A percentile compares a stretch with the other conserved stretches of the same genome.
Conservation (phyloP, 1,140 invertebrate genomes). For the Phocides pigmalion region DNA sequence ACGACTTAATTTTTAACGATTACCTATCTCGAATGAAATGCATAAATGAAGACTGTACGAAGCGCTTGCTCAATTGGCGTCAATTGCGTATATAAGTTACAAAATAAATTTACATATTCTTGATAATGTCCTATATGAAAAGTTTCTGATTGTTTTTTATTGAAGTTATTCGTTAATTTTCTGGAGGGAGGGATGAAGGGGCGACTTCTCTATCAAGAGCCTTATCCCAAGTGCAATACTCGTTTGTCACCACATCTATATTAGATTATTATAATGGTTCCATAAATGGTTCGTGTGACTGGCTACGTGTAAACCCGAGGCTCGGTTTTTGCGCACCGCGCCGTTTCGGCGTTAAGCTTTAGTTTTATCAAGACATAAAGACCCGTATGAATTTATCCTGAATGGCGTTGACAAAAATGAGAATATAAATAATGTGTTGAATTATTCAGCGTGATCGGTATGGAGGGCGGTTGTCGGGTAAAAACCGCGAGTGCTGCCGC, state of each 20-base stretch:
- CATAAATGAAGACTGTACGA: no score
- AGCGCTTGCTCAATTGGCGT: no score
- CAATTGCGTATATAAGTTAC: no score
- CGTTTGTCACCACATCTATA: slow-evolving; percentile 31
- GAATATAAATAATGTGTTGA: slow-evolving; percentile 82
- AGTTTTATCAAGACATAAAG: slow-evolving; percentile 82
- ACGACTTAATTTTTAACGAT: slow-evolving; percentile 27
- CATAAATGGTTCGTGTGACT: slow-evolving; percentile 42
- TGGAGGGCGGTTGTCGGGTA: slow-evolving; percentile 68
- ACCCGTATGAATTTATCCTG: slow-evolving; percentile 78
- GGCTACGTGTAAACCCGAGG: slow-evolving; percentile 56
- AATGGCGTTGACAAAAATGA: slow-evolving; percentile 82
- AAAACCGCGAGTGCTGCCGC: slow-evolving; percentile 67
- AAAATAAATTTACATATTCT: no score
- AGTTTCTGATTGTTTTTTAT: neutral
- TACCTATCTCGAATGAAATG: slow-evolving; percentile 7
- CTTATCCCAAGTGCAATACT: neutral
- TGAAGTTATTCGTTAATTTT: neutral
- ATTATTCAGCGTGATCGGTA: slow-evolving; percentile 83
- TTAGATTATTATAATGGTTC: slow-evolving; percentile 46
- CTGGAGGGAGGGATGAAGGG: neutral
- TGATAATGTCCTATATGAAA: no score
- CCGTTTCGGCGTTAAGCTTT: slow-evolving; percentile 76
- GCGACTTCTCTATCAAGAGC: neutral
- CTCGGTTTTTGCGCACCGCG: slow-evolving; percentile 56